phyloP scores from a whole-genome alignment of 2,113 vertebrate genomes.

The Limnothrissa miodon region DNA sequence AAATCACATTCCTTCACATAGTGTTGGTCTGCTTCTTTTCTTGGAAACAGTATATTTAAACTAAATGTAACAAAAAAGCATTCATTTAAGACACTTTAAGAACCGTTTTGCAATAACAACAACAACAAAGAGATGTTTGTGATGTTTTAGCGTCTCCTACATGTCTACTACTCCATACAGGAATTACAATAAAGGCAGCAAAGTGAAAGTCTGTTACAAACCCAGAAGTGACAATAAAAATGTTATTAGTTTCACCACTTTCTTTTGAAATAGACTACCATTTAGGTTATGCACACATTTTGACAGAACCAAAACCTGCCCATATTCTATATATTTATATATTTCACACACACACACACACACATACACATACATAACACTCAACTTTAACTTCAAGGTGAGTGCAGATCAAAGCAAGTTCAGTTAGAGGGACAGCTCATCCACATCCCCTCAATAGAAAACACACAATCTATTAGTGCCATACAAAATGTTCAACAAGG shows the following conservation, averaged over 20 bases:
- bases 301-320: not conserved
- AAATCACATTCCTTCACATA: not conserved
- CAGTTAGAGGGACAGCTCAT: not conserved
- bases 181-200: not conserved
- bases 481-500: not conserved
- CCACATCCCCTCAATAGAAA: not conserved
- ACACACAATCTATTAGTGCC: not conserved
- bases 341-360: not conserved
- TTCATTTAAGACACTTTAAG: slow-evolving; percentile 8
- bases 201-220: not conserved
- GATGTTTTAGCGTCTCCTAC: not conserved
- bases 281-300: not conserved
- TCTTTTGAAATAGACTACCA: not conserved
- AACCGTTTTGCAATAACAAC: slow-evolving; percentile 2
- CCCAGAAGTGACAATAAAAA: not conserved
- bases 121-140: not conserved
- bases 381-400: slow-evolving; percentile 9
- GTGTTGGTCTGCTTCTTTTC: not conserved
- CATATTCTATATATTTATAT: too few species aligned
- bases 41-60: not conserved
- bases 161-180: not conserved
- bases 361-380: not conserved
- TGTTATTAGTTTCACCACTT: not conserved
- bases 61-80: not conserved
- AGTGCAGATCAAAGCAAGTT: not conserved